phyloP scores from a whole-genome alignment of 1,140 invertebrate species.

The Apolygus lucorum region DNA sequence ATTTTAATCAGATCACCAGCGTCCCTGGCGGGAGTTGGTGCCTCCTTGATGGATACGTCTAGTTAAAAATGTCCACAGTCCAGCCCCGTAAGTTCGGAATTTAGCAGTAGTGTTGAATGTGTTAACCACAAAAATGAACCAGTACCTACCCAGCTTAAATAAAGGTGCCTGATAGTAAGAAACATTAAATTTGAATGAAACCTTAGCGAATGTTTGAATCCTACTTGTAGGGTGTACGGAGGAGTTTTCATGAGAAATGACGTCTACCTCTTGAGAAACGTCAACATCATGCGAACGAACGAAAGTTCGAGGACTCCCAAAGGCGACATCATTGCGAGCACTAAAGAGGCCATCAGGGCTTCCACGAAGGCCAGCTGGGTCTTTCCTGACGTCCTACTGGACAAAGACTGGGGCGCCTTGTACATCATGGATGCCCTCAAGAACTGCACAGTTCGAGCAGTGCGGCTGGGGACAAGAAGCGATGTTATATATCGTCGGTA shows the following conservation, averaged over 20 bases:
- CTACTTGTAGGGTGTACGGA: constrained; percentile 12
- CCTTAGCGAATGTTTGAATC: not conserved
- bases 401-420: constrained; percentile 19
- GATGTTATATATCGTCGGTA: constrained; percentile 31
- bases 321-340: constrained; percentile 12
- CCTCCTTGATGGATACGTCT: too few relatives aligned
- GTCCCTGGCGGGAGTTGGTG: too few relatives aligned
- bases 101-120: too few relatives aligned
- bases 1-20: too few relatives aligned
- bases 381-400: not conserved
- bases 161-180: too few relatives aligned
- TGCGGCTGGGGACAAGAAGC: constrained; percentile 1
- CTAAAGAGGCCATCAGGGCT: not conserved
- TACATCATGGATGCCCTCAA: constrained; percentile 6
- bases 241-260: constrained; percentile 22
- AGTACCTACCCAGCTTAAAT: too few relatives aligned
- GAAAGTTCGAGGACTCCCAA: not conserved
- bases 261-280: constrained; percentile 2
- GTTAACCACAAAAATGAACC: too few relatives aligned
- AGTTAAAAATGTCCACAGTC: too few relatives aligned
- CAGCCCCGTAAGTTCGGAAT: too few relatives aligned
- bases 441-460: constrained; percentile 17
- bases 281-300: constrained; percentile 9
- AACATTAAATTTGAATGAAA: too few relatives aligned
- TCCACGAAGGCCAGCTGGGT: not conserved